Evolutionary conservation across 2,888 invertebrate genomes (phyloP).

Genomic region (Quadroppia sp.): DNA sequence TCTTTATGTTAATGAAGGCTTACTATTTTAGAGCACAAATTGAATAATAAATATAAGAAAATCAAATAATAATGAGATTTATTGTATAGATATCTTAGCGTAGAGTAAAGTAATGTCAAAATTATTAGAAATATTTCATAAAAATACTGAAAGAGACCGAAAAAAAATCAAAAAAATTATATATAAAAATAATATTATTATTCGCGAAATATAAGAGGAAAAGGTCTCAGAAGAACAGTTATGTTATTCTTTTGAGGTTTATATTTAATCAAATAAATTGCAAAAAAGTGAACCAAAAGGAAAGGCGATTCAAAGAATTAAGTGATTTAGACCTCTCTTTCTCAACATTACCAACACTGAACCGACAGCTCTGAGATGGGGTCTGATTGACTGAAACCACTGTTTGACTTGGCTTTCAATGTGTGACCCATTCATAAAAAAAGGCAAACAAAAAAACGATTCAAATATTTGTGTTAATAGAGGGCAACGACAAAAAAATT

Average conservation of each 20-base stretch:
- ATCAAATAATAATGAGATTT: background rate
- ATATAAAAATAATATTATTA: background rate
- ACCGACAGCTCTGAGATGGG: background rate
- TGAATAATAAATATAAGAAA: too few species aligned
- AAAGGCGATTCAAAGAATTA: background rate
- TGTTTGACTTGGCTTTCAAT: background rate
- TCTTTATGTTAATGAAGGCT: background rate
- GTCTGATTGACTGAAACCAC: background rate
- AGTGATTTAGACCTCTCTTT: slow-evolving; percentile 15
- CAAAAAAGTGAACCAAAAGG: background rate
- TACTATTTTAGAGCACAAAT: too few species aligned
- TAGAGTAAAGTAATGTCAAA: too few species aligned
- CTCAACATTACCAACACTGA: background rate
- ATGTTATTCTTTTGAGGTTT: slow-evolving; percentile 25
- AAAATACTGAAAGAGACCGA: too few species aligned
- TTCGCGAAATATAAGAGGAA: background rate
- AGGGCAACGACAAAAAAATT: background rate
- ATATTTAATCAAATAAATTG: slow-evolving; percentile 28
- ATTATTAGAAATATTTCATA: too few species aligned
- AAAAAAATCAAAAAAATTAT: background rate
- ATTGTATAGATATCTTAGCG: too few species aligned
- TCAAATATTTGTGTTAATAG: background rate
- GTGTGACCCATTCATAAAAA: slow-evolving; percentile 3
- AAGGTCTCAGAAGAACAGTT: background rate
- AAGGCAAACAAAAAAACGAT: background rate